Conservation (phyloP, 1,140 invertebrate genomes). For the Gonioctena quinquepunctata region DNA sequence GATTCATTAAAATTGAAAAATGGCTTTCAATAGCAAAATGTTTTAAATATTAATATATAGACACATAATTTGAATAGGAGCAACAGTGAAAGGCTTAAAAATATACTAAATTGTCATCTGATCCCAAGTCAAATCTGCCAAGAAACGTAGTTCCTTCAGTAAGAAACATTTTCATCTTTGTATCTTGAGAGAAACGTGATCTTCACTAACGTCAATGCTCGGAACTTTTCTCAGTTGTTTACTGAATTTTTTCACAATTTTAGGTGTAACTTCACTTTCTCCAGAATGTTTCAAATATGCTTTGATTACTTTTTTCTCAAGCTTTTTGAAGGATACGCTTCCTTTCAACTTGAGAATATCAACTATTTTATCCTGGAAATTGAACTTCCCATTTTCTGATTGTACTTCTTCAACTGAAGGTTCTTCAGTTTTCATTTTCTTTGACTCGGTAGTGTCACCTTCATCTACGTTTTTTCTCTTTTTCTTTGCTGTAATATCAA, state of each 20-base stretch:
- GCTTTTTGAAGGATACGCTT: slow-evolving; percentile 55
- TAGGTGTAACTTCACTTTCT: slow-evolving; percentile 43
- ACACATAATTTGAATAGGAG: too few species aligned
- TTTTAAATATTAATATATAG: too few species aligned
- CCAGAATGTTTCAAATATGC: slow-evolving; percentile 47
- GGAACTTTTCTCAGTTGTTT: slow-evolving; percentile 56
- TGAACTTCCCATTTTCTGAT: slow-evolving; percentile 43
- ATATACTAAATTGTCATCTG: too few species aligned
- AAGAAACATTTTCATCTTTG: too few species aligned
- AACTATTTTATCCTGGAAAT: slow-evolving; percentile 54
- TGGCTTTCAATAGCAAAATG: too few species aligned
- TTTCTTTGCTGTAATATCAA: slow-evolving; percentile 20
- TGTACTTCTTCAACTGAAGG: background rate
- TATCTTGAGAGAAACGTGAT: slow-evolving; percentile 21
- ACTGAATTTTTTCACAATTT: slow-evolving; percentile 53
- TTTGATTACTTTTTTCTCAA: slow-evolving; percentile 55
- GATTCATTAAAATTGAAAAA: too few species aligned
- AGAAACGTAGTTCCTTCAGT: too few species aligned
- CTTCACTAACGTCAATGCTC: slow-evolving; percentile 28
- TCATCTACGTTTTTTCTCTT: slow-evolving; percentile 9
- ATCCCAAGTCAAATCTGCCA: too few species aligned
- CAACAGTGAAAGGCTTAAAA: too few species aligned
- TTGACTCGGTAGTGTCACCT: background rate
- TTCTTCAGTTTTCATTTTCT: background rate
- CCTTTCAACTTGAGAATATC: slow-evolving; percentile 51